Evolutionary conservation across 2,113 vertebrate genomes (phyloP).

Genomic region (Brevimyrus niger): DNA sequence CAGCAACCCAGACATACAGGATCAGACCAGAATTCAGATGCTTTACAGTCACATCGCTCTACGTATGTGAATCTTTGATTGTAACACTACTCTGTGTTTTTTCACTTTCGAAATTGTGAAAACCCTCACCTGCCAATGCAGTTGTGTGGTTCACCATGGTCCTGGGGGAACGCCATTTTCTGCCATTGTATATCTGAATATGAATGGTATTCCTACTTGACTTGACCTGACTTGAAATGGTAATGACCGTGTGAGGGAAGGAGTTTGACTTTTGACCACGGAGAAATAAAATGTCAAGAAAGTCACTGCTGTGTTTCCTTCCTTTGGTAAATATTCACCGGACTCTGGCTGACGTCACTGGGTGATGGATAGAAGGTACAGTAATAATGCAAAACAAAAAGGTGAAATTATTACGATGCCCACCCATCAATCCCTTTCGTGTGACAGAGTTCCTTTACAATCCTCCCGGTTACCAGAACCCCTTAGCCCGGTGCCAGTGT

Average conservation of each 20-base stretch:
- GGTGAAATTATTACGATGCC: not conserved
- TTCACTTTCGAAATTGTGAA: not conserved
- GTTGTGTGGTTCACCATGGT: not conserved
- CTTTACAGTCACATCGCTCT: not conserved
- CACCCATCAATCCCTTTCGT: not conserved
- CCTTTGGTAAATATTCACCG: not conserved
- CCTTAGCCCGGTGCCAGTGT: not conserved
- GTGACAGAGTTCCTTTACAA: not conserved
- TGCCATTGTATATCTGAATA: not conserved
- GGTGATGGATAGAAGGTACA: not conserved
- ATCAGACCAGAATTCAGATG: not conserved
- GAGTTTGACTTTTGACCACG: not conserved
- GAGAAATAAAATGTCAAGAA: not conserved
- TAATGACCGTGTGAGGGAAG: not conserved
- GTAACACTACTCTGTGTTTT: not conserved
- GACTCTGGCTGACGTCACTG: not conserved
- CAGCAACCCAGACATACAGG: slow-evolving; percentile 23
- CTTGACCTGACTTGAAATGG: not conserved
- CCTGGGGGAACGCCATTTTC: not conserved
- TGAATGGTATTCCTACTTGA: not conserved
- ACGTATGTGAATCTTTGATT: not conserved
- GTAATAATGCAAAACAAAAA: not conserved
- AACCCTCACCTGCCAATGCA: not conserved
- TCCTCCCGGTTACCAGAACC: not conserved
- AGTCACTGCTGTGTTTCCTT: not conserved